Evolutionary conservation across 2,888 invertebrate species (phyloP).

Genomic region (Drosophila mulleri): DNA sequence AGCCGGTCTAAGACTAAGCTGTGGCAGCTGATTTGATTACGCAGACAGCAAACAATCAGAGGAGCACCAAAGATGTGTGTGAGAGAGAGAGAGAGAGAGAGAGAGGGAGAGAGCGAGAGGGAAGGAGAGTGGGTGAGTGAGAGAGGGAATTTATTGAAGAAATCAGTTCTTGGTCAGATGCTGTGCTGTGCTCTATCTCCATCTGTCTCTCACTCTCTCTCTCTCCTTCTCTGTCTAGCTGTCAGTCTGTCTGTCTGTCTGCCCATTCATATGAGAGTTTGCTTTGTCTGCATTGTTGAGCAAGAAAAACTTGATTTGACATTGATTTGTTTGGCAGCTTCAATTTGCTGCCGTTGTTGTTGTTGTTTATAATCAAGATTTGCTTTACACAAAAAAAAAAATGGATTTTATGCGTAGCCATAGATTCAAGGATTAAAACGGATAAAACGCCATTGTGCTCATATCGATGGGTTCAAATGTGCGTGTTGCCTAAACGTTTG

Average conservation of each 20-base stretch:
- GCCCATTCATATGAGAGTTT: constrained; percentile 34
- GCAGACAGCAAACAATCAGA: constrained; percentile 37
- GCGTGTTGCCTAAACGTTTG: constrained; percentile 9
- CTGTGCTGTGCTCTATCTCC: background rate
- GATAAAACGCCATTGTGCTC: background rate
- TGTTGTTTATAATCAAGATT: constrained; percentile 31
- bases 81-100: background rate
- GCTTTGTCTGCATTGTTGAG: constrained; percentile 25
- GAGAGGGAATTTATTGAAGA: background rate
- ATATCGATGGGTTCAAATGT: background rate
- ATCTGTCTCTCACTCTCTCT: background rate
- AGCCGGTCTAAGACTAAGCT: constrained; percentile 20
- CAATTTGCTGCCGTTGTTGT: constrained; percentile 10
- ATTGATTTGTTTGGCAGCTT: constrained; percentile 48
- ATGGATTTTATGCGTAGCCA: constrained; percentile 37
- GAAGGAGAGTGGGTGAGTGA: background rate
- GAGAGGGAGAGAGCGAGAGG: background rate
- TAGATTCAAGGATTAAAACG: constrained; percentile 1
- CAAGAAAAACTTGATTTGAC: constrained; percentile 46
- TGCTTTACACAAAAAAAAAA: constrained; percentile 32
- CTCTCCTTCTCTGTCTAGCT: background rate
- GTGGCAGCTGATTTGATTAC: constrained; percentile 67
- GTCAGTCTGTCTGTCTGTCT: constrained; percentile 7
- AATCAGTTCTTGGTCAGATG: constrained; percentile 1
- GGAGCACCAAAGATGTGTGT: background rate